phyloP scores from a whole-genome alignment of 2,797 vertebrate genomes.

The Hemitrygon akajei region DNA sequence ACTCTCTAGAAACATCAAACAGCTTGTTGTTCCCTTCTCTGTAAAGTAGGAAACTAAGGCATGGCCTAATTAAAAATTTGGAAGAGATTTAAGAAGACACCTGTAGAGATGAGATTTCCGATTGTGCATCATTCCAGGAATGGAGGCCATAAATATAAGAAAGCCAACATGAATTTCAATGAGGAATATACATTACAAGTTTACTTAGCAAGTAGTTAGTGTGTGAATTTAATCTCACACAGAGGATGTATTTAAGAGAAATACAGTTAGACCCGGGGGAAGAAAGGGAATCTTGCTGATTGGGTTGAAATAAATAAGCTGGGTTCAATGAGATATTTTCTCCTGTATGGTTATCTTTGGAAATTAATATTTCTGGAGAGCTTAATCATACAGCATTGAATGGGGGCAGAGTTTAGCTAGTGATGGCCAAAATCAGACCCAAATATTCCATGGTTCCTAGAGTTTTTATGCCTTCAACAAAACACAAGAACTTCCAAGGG shows the following conservation, averaged over 20 bases:
- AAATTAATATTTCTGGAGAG: not conserved
- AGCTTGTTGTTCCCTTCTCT: not conserved
- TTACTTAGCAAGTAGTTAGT: not conserved
- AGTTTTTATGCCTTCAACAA: not conserved
- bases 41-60: not conserved
- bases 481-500: no score
- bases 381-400: not conserved
- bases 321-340: not conserved
- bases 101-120: not conserved
- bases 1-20: not conserved
- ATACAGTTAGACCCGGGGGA: not conserved
- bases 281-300: not conserved
- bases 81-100: not conserved
- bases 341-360: no score
- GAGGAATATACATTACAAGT: not conserved
- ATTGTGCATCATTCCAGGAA: not conserved
- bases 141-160: not conserved
- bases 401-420: no score
- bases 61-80: not conserved
- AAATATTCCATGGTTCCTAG: not conserved
- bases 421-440: not conserved
- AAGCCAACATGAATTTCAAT: not conserved
- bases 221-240: not conserved
- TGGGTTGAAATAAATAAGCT: not conserved
- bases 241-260: not conserved